Evolutionary conservation across 2,797 vertebrate genomes (phyloP).

Genomic region (Luscinia megarhynchos): DNA sequence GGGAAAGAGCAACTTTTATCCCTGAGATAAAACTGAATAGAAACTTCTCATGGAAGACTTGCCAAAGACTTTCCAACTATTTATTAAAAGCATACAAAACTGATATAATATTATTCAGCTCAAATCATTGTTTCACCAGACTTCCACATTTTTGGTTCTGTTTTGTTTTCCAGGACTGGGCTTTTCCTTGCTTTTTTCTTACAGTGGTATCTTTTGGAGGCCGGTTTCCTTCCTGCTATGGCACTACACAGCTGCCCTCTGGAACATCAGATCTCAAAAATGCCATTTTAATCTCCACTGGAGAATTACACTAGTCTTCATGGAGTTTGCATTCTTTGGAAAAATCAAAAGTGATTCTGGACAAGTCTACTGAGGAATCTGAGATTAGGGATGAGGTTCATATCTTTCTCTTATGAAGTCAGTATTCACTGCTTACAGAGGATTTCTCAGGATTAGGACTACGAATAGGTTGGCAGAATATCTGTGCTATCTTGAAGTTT

Average conservation of each 20-base stretch:
- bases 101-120: not conserved
- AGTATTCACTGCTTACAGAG: not conserved
- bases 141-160: not conserved
- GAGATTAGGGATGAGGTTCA: not conserved
- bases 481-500: not conserved
- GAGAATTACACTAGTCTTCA: not conserved
- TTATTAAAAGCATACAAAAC: conserved; percentile 11
- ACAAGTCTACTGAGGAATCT: not conserved
- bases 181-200: not conserved
- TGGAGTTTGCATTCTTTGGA: not conserved
- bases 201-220: not conserved
- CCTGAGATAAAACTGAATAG: not conserved
- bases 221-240: not conserved
- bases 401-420: not conserved
- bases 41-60: not conserved
- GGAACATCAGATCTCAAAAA: not conserved
- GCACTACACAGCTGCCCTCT: not conserved
- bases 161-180: not conserved
- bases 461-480: not conserved
- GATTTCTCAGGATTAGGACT: not conserved
- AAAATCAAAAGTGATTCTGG: not conserved
- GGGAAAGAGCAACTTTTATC: not conserved
- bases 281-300: not conserved
- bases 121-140: not conserved
- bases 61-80: not conserved